phyloP scores from a whole-genome alignment of 2,797 vertebrate species.

The Columba guinea region DNA sequence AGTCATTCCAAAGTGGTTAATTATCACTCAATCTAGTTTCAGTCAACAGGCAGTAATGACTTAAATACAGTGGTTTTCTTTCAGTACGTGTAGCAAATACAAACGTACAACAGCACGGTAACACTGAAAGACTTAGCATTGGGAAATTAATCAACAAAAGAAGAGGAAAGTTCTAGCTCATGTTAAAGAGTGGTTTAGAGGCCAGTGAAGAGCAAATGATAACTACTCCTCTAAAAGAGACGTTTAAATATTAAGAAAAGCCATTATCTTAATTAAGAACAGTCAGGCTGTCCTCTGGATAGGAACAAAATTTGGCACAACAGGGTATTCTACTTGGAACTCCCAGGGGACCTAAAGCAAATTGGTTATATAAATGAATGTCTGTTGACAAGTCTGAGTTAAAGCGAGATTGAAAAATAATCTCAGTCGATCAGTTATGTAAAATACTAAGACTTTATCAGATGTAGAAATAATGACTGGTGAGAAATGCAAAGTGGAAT shows the following conservation, averaged over 20 bases:
- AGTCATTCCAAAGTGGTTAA: neutral
- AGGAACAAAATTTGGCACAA: neutral
- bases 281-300: neutral
- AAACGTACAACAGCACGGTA: neutral
- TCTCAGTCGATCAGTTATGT: neutral
- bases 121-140: neutral
- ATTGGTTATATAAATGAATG: neutral
- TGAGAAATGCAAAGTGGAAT: neutral
- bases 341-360: neutral
- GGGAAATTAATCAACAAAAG: neutral
- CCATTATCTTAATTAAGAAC: neutral
- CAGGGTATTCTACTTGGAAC: neutral
- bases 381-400: neutral
- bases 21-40: neutral
- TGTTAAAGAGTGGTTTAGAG: neutral
- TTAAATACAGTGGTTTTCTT: neutral
- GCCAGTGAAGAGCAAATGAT: neutral
- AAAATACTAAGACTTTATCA: neutral
- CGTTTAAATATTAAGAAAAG: neutral
- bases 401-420: neutral
- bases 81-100: neutral
- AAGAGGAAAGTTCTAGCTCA: neutral
- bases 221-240: neutral
- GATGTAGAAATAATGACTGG: neutral
- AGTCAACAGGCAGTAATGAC: neutral